Base-by-base conservation (phyloP, 2,888 invertebrate species). In the Anticlea derivata region DNA sequence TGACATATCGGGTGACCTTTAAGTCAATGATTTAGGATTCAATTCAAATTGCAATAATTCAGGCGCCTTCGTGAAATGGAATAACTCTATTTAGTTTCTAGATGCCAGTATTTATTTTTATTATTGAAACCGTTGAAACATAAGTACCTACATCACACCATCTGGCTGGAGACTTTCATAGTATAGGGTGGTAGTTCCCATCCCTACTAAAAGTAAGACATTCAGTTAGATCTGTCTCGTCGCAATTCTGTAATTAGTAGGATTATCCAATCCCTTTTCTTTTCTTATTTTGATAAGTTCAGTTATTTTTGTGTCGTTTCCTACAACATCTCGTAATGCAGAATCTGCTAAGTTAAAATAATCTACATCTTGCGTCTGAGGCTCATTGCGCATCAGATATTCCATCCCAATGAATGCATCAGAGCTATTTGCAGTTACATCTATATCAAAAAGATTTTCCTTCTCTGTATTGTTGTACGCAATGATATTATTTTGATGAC, bases 261-360 rank as follows among this genome's bases (percentile, higher is more conserved):
- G 10, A 35, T 44, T 44, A 45, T 11, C 8, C 13, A n/a, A 10
- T 5, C 5, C 8, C 1, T 20, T 34, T 27, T 27, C 8, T 1
- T 38, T 10, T 1, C 11, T 31, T 13, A 7, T 8, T 33, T 13
- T 22, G 7, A 8, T 5, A 2, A 8, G 11, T 23, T 30, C 37
- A n/a, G n/a, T 20, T 22, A 20, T n/a, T 24, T 31, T 24, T 0
- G 31, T 33, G 27, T 13, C 24, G 5, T 38, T 38, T 13, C 8
- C 11, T 10, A 24, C 1, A 37, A 7, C 5, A 8, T 7, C 20
- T 11, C 4, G 2, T 22, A 29, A 22, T 3, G 8, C n/a, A 20
- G 7, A 10, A 17, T 49, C 27, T 33, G 37, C 38, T 33, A 50
- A 44, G 23, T 44, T 39, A 12, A 50, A 44, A 10, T 39, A 39